Base-by-base conservation (phyloP, 2,113 vertebrate species). In the Eupsittula cactorum region DNA sequence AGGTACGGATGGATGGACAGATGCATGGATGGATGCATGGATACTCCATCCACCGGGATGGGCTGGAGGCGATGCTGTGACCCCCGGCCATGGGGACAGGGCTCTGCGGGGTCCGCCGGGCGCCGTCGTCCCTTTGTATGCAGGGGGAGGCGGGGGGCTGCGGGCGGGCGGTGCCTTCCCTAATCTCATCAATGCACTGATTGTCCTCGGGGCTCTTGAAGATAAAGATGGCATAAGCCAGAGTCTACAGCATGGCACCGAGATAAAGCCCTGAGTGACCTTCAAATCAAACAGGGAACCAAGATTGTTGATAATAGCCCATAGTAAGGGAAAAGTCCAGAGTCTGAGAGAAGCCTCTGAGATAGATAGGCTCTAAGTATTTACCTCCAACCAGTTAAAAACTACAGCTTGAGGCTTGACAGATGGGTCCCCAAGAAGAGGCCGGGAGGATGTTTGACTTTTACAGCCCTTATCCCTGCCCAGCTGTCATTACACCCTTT, bases 101-200 rank as follows among this genome's bases (percentile, higher is more conserved):
- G 68, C 76, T 62, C 11, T 25, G 79, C 6, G 2, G 88, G 93
- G 68, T 23, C 20, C 4, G 16, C 2, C 9, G 35, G 85, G 62
- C 60, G 80, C 89, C 88, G 74, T 62, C 10, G 0, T 49, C 68
- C 81, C 97, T 98, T 98, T 98, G 98, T 98, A 97, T 98, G 97
- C 97, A 96, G 95, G 92, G 52, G 42, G 90, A 78, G 41, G 82
- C 4, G 1, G 88, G 70, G 90, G 75, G 33, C 0, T 49, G 73
- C 46, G 29, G 63, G 90, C 24, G 55, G 94, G 93, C 28, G 39
- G 77, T 9, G 33, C 55, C 50, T 63, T 65, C 82, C 95, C 94
- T 98, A 98, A 98, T 98, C 98, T 97, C 97, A 93, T 98, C 98
- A 97, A 97, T 97, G 97, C 91, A 49, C 96, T 69, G 70, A 98